These are phyloP conservation scores for Dendrocincla fuliginosa DNA, from an alignment of 2,797 vertebrate genomes.

Conservation along the genomic window DNA sequence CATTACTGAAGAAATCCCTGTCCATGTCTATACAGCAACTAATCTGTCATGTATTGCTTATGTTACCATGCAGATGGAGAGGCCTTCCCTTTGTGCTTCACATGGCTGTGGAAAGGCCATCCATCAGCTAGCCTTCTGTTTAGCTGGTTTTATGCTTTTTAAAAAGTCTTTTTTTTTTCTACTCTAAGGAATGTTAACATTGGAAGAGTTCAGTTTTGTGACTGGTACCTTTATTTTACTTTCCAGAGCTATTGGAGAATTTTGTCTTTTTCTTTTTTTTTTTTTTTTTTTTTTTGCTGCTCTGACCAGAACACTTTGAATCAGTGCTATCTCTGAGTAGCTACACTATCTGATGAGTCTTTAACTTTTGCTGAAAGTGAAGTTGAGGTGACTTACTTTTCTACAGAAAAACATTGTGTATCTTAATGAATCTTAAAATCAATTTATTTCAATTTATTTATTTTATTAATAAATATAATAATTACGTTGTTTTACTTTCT, in stretches of 20 bases:
- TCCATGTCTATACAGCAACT: background rate
- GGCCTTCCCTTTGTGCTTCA: background rate
- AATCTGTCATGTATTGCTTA: background rate
- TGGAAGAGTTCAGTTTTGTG: background rate
- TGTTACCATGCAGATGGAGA: background rate
- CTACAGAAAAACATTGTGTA: background rate
- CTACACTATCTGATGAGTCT: background rate
- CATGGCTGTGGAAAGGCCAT: background rate
- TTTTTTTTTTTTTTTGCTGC: background rate
- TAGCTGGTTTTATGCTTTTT: background rate
- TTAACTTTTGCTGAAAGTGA: background rate
- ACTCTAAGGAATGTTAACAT: background rate
- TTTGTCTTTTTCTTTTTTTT: background rate
- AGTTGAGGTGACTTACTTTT: background rate
- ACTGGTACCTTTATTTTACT: background rate
- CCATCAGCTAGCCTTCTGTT: background rate
- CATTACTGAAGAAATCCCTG: background rate
- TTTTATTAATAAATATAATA: background rate
- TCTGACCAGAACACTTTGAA: background rate
- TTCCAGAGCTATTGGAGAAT: background rate
- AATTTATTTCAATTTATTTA: background rate
- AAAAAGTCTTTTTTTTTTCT: background rate
- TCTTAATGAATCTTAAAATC: background rate
- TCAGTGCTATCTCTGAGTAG: background rate
- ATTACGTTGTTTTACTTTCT: background rate